phyloP scores from a whole-genome alignment of 2,113 vertebrate species.

The Callipepla squamata region DNA sequence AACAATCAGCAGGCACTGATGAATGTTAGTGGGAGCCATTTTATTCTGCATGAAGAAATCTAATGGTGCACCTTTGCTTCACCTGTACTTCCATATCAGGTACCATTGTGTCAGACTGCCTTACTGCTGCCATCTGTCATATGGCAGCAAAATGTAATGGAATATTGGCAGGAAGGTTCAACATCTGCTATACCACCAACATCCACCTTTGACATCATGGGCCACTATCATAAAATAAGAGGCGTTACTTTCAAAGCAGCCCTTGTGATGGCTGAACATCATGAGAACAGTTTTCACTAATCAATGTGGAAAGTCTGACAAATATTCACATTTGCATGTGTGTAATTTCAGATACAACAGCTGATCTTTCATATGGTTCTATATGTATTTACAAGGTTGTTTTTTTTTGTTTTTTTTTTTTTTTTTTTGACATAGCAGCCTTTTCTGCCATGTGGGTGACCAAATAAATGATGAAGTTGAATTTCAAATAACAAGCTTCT shows the following conservation, averaged over 20 bases:
- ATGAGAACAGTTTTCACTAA: not conserved
- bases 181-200: not conserved
- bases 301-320: not conserved
- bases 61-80: too few species aligned
- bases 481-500: not conserved
- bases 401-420: not conserved
- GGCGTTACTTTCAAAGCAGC: not conserved
- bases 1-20: too few species aligned
- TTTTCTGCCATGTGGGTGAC: not conserved
- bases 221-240: not conserved
- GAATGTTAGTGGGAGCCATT: too few species aligned
- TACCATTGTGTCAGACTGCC: too few species aligned
- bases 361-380: not conserved
- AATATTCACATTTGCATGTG: not conserved
- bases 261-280: not conserved
- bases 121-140: too few species aligned
- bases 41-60: too few species aligned
- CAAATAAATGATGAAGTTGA: not conserved
- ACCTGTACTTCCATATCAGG: too few species aligned
- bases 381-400: not conserved
- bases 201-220: too few species aligned
- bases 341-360: not conserved
- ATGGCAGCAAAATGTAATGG: too few species aligned
- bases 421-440: not conserved
- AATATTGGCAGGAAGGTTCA: not conserved